phyloP scores from a whole-genome alignment of 2,113 vertebrate species.

The Hydropotes inermis region DNA sequence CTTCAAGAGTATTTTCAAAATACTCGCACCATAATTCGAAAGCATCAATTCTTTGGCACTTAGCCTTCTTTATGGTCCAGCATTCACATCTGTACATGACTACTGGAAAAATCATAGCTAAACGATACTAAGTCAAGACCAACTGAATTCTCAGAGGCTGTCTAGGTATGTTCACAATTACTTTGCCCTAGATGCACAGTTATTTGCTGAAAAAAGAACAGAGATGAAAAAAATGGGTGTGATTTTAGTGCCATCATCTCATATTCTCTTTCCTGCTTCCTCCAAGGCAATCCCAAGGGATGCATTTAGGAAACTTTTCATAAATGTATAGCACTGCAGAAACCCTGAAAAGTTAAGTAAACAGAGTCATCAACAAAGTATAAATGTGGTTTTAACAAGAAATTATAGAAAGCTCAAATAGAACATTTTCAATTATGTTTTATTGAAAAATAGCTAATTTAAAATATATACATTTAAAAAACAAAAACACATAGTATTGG shows the following conservation, averaged over 20 bases:
- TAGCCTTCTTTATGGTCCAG: background rate
- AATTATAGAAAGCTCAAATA: background rate
- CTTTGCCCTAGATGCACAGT: background rate
- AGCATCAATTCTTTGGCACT: background rate
- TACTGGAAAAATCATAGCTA: background rate
- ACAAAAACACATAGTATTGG: background rate
- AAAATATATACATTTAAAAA: constrained; percentile 16
- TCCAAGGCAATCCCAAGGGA: background rate
- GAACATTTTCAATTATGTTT: constrained; percentile 40
- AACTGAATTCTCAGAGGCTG: background rate
- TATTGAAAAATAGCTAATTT: constrained; percentile 54
- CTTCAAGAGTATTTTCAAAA: background rate
- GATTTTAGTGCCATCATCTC: background rate
- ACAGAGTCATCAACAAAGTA: background rate
- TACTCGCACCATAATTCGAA: background rate
- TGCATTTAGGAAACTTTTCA: background rate
- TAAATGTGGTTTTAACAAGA: background rate
- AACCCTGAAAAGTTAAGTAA: background rate
- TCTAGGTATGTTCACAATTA: background rate
- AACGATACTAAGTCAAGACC: background rate
- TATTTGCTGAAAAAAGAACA: background rate
- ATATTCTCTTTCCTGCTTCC: background rate
- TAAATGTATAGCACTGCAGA: background rate
- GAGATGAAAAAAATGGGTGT: background rate
- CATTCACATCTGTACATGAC: background rate